A percentile compares a stretch with the other conserved stretches of the same genome.
phyloP scores from a whole-genome alignment of 1,140 invertebrate species.

The Chelonus insularis region DNA sequence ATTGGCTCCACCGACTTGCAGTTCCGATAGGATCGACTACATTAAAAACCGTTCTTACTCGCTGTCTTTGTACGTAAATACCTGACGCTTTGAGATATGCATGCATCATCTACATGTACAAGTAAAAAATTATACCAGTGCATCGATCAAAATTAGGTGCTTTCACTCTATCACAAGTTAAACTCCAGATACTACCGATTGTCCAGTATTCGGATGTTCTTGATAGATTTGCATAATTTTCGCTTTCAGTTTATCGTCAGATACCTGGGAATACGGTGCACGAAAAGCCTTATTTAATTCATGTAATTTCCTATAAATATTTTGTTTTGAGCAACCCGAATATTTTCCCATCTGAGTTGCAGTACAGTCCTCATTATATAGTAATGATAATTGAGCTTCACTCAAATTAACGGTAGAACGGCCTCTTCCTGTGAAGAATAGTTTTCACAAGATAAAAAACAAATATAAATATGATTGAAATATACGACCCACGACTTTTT shows the following conservation, averaged over 20 bases:
- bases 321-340: background rate
- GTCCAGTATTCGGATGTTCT: background rate
- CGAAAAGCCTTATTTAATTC: background rate
- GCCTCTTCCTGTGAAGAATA: no score
- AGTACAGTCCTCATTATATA: background rate
- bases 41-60: background rate
- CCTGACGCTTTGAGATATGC: background rate
- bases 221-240: background rate
- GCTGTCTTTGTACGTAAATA: background rate
- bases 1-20: constrained; percentile 5
- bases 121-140: background rate
- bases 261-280: background rate
- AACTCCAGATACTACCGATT: background rate
- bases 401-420: background rate
- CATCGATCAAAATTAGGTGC: no score
- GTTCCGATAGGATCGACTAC: constrained; percentile 2
- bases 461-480: no score
- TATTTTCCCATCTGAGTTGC: background rate
- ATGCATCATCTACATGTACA: background rate
- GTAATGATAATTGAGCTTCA: background rate
- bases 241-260: background rate
- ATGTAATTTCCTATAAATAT: background rate
- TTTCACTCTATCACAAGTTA: no score
- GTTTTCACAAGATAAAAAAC: no score
- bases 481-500: no score